These are phyloP conservation scores for Uropetala carovei DNA, from an alignment of 2,888 invertebrate genomes.

Conservation along the genomic window DNA sequence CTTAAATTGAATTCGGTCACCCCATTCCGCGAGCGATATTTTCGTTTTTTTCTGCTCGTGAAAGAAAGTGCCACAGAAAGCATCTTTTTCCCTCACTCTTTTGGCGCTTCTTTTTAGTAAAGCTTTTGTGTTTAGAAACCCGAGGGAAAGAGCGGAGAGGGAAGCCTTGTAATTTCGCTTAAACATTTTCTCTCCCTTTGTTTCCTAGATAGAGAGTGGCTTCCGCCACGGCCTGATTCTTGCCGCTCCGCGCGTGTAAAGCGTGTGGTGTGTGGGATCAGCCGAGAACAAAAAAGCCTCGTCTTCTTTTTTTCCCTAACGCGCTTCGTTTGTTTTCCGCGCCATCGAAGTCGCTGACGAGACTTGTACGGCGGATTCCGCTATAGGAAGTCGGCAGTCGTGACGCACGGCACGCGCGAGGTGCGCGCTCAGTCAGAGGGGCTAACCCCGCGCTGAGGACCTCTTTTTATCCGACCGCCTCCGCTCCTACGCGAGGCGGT, in stretches of 20 bases:
- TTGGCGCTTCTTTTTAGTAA: not conserved
- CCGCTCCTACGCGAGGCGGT: too few relatives aligned
- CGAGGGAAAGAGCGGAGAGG: not conserved
- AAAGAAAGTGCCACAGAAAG: not conserved
- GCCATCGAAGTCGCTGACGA: too few relatives aligned
- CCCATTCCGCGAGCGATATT: not conserved
- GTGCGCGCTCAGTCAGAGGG: too few relatives aligned
- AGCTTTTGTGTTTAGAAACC: not conserved
- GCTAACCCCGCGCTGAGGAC: too few relatives aligned
- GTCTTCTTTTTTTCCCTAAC: too few relatives aligned
- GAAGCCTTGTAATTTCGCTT: not conserved
- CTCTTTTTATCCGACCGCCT: too few relatives aligned
- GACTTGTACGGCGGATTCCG: too few relatives aligned
- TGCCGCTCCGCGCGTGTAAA: not conserved
- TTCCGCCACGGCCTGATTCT: conserved; percentile 7
- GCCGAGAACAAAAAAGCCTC: too few relatives aligned
- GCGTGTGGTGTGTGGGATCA: too few relatives aligned
- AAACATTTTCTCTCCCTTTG: not conserved
- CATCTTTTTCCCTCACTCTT: not conserved
- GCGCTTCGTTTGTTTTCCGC: too few relatives aligned
- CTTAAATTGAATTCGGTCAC: not conserved
- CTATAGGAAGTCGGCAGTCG: too few relatives aligned
- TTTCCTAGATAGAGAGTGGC: not conserved
- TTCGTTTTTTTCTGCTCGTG: not conserved
- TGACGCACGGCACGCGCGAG: too few relatives aligned